phyloP scores from a whole-genome alignment of 2,888 invertebrate species.

The Agonopterix arenella region DNA sequence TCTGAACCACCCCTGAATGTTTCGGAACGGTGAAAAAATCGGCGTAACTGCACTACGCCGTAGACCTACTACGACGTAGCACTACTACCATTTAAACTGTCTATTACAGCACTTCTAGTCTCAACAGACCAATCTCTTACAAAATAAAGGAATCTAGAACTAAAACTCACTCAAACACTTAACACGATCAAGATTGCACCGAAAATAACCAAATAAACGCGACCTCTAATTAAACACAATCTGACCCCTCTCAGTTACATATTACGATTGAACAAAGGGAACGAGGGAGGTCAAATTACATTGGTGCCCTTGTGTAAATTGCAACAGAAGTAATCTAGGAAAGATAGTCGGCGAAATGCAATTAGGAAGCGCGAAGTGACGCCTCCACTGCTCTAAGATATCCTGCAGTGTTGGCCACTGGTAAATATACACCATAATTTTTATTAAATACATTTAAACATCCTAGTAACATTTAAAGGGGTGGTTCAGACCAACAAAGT shows the following conservation, averaged over 20 bases:
- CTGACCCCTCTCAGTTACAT: constrained; percentile 11
- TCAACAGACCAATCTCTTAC: neutral
- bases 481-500: too few relatives aligned
- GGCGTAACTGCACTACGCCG: too few relatives aligned
- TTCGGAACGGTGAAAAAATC: too few relatives aligned
- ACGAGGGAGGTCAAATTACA: constrained; percentile 20
- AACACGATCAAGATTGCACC: constrained; percentile 18
- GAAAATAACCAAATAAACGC: constrained; percentile 16
- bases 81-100: too few relatives aligned
- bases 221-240: constrained; percentile 19
- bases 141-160: constrained; percentile 6
- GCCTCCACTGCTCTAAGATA: constrained; percentile 23
- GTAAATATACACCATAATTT: neutral
- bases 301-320: constrained; percentile 29
- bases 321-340: constrained; percentile 39
- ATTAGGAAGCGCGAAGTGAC: constrained; percentile 38
- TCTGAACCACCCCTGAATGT: too few relatives aligned
- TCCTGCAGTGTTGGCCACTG: constrained; percentile 13
- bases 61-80: too few relatives aligned
- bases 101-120: neutral
- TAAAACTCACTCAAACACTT: constrained; percentile 18
- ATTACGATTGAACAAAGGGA: constrained; percentile 12
- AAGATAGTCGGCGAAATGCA: constrained; percentile 37
- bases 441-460: too few relatives aligned
- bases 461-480: too few relatives aligned